Conservation (phyloP, 2,888 invertebrate species). For the Cataglyphis albicans region DNA sequence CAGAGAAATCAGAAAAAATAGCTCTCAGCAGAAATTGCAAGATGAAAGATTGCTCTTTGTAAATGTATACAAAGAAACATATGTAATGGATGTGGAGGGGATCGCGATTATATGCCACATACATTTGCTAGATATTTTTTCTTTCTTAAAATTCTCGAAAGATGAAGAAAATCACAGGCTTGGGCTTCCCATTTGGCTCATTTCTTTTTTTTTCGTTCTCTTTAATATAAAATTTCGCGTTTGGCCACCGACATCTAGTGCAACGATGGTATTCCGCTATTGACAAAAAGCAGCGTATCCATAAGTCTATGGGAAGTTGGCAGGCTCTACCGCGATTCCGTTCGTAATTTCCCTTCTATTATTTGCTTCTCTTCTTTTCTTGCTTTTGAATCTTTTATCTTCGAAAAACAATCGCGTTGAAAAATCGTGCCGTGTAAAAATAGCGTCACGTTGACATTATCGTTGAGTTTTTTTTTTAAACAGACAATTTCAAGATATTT, state of each 20-base stretch:
- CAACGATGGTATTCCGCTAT: constrained; percentile 27
- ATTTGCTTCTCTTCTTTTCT: constrained; percentile 28
- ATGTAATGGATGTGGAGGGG: background rate
- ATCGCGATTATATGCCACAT: constrained; percentile 2
- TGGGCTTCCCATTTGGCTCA: background rate
- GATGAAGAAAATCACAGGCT: constrained; percentile 2
- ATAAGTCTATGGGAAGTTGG: constrained; percentile 37
- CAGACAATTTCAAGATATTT: constrained; percentile 5
- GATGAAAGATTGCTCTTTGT: background rate
- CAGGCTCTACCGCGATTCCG: constrained; percentile 35
- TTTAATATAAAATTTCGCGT: constrained; percentile 26
- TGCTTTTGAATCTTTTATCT: constrained; percentile 45
- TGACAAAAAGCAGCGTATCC: constrained; percentile 21
- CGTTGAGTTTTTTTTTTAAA: background rate
- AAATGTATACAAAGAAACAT: background rate
- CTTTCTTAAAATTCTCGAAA: constrained; percentile 2
- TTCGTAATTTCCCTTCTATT: constrained; percentile 41
- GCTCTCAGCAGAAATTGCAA: background rate
- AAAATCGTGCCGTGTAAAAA: constrained; percentile 33
- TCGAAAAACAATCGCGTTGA: constrained; percentile 32
- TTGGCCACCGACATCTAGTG: constrained; percentile 26
- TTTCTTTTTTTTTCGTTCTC: background rate
- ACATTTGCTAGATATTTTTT: background rate
- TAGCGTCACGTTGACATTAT: constrained; percentile 1
- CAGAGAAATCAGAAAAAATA: background rate